A percentile compares a stretch with the other conserved stretches of the same genome.
Evolutionary conservation across 2,797 vertebrate species (phyloP).

Genomic region (Sebastes trivittatus): DNA sequence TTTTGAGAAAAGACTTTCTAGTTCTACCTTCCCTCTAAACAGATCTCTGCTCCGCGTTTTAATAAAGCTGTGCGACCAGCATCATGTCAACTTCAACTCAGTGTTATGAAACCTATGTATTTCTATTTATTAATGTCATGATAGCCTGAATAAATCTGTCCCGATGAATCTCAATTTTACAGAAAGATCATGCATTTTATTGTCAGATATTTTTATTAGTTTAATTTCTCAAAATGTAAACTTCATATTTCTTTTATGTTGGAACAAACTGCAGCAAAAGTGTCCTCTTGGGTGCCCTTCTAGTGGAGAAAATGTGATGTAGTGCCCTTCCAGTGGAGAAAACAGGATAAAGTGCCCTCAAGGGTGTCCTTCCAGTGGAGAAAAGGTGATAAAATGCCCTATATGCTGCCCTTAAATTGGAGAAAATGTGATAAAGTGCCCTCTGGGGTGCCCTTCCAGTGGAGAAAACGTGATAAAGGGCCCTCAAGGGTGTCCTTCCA

Average conservation of each 20-base stretch:
- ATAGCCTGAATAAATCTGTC: slow-evolving; percentile 87
- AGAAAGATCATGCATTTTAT: slow-evolving; percentile 1
- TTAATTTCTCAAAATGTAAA: not conserved
- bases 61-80: slow-evolving; percentile 68
- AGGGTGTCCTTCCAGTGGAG: too few species aligned
- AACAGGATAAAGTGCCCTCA: too few species aligned
- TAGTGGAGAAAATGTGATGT: too few species aligned
- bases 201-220: slow-evolving; percentile 5
- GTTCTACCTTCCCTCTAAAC: slow-evolving; percentile 3
- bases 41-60: slow-evolving; percentile 32
- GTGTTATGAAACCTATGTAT: slow-evolving; percentile 70
- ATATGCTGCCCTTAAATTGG: too few species aligned
- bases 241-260: not conserved
- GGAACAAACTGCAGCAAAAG: too few species aligned
- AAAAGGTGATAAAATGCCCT: too few species aligned
- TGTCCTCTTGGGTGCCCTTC: too few species aligned
- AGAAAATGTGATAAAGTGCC: too few species aligned
- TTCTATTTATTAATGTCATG: slow-evolving; percentile 89
- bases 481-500: accelerated
- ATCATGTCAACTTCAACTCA: slow-evolving; percentile 60
- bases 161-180: slow-evolving; percentile 32
- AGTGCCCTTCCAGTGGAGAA: too few species aligned
- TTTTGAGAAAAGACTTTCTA: slow-evolving; percentile 41
- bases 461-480: accelerated
- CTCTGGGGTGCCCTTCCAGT: too few species aligned